Percentiles rank a stretch among this genome's conserved stretches.
phyloP scores from a whole-genome alignment of 2,113 vertebrate species.

The Hippocampus guttulatus region DNA sequence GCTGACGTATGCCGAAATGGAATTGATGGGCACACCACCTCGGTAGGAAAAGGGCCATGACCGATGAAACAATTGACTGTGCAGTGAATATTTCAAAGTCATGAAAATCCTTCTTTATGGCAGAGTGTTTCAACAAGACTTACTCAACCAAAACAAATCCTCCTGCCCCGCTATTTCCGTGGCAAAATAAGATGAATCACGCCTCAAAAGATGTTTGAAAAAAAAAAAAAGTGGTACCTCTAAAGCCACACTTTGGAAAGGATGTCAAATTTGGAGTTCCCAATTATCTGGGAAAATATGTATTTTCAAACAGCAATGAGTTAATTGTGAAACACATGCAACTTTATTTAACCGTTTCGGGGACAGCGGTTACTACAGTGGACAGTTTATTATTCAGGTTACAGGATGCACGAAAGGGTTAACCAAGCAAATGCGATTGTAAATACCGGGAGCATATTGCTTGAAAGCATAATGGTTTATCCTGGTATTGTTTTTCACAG shows the following conservation, averaged over 20 bases:
- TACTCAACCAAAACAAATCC: conserved; percentile 42
- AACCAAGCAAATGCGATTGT: too few relatives aligned
- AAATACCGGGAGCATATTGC: too few relatives aligned
- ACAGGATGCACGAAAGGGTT: too few relatives aligned
- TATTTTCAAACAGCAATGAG: background rate
- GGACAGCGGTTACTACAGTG: too few relatives aligned
- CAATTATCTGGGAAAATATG: background rate
- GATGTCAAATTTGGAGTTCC: background rate
- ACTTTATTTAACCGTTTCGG: too few relatives aligned
- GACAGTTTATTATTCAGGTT: too few relatives aligned
- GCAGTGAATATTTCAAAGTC: conserved; percentile 29
- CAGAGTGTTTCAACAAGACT: conserved; percentile 34
- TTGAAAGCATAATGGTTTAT: too few relatives aligned
- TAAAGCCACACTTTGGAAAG: background rate
- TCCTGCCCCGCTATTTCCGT: conserved; percentile 10
- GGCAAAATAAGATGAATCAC: conserved; percentile 41
- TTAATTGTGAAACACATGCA: too few relatives aligned
- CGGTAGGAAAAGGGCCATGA: conserved; percentile 29
- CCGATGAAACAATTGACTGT: conserved; percentile 29
- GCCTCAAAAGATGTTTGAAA: conserved; percentile 22
- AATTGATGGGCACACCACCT: conserved; percentile 44
- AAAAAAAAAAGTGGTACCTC: conserved; percentile 10
- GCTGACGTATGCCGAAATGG: conserved; percentile 45
- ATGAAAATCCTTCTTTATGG: conserved; percentile 32
- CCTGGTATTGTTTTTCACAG: too few relatives aligned